Base-by-base conservation (phyloP, 1,140 invertebrate genomes). In the Parasteatoda tepidariorum region DNA sequence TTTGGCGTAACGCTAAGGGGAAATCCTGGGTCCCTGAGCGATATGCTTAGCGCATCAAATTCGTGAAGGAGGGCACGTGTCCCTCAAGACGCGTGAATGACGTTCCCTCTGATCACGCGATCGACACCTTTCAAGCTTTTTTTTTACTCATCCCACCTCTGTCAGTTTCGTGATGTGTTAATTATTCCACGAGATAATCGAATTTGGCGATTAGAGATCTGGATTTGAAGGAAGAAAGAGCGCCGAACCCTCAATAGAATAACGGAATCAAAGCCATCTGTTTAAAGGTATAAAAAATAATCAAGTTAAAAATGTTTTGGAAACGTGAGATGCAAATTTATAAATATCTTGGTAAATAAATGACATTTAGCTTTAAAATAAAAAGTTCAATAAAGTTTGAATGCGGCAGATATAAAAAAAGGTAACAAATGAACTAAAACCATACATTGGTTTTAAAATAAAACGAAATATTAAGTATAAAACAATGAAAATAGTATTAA, bases 71-170 rank as follows among this genome's bases (percentile, higher is more conserved):
- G 30, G 54, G 31, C 64, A 57, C 64, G 64, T 68, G 64, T 22
- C 64, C 62, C 62, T 2, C 28, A 61, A 78, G 62, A 33, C 61
- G 38, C 74, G 64, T 79, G 76, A 79, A 55, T 79, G 76, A 79
- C 76, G 61, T 54, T 24, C 61, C 30, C 34, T n/a, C 13, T 24
- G 18, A 30, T 41, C 68, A 41, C 70, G 70, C 54, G 73, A 75
- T 31, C 13, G 73, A 41, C 73, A 34, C 57, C 30, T 57, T 22
- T 34, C 64, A 31, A 13, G 24, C 33, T 22, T 34, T 41, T 68
- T 68, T 59, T 22, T 79, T 30, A 26, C 31, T 26, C 64, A 34
- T 31, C 24, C 68, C 28, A 15, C 28, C 22, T 41, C 33, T 48
- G 4, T 33, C 54, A 7, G n/a, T 15, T 48, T 67, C 62, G 76